phyloP scores from a whole-genome alignment of 2,113 vertebrate species.

The Delphinus delphis region DNA sequence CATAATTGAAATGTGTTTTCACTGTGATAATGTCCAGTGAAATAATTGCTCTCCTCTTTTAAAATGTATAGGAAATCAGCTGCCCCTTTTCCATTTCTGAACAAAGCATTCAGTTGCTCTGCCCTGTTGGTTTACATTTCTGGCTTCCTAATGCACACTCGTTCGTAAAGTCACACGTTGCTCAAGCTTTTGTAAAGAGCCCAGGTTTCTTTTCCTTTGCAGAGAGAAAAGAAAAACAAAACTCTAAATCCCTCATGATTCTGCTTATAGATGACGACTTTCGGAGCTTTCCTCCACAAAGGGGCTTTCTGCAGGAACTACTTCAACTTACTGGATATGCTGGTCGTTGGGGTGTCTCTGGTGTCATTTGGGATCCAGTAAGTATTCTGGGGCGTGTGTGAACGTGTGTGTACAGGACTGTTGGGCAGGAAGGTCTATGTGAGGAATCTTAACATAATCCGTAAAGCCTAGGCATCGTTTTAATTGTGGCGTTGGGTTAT shows the following conservation, averaged over 20 bases:
- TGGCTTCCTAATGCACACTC: constrained; percentile 25
- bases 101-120: not conserved
- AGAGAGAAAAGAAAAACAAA: constrained; percentile 8
- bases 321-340: constrained; percentile 97
- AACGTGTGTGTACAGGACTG: not conserved
- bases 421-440: not conserved
- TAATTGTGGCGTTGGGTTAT: not conserved
- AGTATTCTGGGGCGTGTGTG: constrained; percentile 80
- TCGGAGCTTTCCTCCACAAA: constrained; percentile 98
- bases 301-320: constrained; percentile 99
- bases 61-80: not conserved
- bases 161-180: constrained; percentile 46
- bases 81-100: constrained; percentile 11
- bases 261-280: constrained; percentile 95
- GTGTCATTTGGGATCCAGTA: constrained; percentile 99
- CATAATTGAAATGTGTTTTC: not conserved
- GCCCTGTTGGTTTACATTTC: not conserved
- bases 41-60: not conserved
- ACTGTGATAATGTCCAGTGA: not conserved
- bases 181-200: constrained; percentile 84
- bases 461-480: not conserved
- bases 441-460: not conserved
- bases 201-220: constrained; percentile 70
- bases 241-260: constrained; percentile 71
- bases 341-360: constrained; percentile 98